Evolutionary conservation across 2,888 invertebrate species (phyloP).

Genomic region (Agrotis clavis): DNA sequence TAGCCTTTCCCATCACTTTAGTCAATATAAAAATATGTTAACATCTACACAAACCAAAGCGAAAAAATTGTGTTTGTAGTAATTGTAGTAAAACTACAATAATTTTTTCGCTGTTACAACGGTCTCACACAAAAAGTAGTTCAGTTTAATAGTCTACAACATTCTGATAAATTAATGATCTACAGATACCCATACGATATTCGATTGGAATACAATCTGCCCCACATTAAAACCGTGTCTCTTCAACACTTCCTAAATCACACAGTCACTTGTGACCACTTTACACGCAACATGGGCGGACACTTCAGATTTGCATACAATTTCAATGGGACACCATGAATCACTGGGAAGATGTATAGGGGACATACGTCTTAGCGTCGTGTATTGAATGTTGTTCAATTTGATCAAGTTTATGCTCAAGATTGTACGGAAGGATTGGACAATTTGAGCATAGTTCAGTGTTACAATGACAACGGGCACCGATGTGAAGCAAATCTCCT

Average conservation of each 20-base stretch:
- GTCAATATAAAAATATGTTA: no score
- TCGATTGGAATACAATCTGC: slow-evolving; percentile 18
- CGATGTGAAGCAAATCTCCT: no score
- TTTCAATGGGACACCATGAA: slow-evolving; percentile 71
- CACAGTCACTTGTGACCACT: slow-evolving; percentile 69
- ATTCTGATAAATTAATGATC: no score
- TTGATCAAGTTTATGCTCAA: slow-evolving; percentile 44
- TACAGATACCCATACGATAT: background rate
- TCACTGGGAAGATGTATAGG: slow-evolving; percentile 76
- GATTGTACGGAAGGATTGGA: background rate
- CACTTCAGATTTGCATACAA: slow-evolving; percentile 85
- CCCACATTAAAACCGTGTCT: slow-evolving; percentile 2
- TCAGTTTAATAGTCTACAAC: no score
- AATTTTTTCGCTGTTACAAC: no score
- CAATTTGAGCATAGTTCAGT: background rate
- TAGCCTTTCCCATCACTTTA: no score
- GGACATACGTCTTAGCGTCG: slow-evolving; percentile 69
- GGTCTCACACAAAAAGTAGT: no score
- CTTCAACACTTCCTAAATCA: slow-evolving; percentile 69
- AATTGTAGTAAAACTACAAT: no score
- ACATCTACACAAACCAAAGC: no score
- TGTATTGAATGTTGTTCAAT: slow-evolving; percentile 66
- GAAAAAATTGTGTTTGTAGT: no score
- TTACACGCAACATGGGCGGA: slow-evolving; percentile 74
- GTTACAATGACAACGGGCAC: background rate